A percentile compares a stretch with the other conserved stretches of the same genome.
Conservation (phyloP, 2,113 vertebrate species). For the Macquaria ambigua region DNA sequence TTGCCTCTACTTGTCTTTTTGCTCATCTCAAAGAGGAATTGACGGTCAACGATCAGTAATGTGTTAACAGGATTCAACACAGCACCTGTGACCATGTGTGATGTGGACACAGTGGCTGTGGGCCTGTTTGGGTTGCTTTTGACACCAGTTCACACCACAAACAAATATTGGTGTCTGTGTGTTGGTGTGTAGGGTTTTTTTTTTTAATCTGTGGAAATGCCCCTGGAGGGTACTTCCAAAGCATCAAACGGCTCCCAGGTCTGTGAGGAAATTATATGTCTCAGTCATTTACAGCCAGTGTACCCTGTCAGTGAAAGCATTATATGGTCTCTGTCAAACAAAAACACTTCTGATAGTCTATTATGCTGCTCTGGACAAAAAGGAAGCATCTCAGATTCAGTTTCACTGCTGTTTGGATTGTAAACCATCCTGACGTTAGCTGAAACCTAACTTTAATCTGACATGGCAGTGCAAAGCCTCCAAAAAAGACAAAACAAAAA, state of each 20-base stretch:
- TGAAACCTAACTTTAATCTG: neutral
- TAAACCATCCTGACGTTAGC: neutral
- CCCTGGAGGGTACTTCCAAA: conserved; percentile 49
- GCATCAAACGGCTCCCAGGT: neutral
- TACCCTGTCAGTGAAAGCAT: neutral
- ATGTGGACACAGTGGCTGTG: neutral
- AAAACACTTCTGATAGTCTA: neutral
- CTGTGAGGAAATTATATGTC: neutral
- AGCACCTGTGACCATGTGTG: conserved; percentile 2
- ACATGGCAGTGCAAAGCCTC: neutral
- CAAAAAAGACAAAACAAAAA: neutral
- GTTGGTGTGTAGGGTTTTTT: conserved; percentile 23
- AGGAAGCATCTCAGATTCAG: neutral
- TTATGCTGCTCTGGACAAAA: neutral
- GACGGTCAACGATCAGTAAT: conserved; percentile 10
- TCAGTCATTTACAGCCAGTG: neutral
- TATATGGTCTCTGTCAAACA: neutral
- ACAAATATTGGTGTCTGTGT: conserved; percentile 5
- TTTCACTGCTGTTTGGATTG: neutral
- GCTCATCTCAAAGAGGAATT: neutral
- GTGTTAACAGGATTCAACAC: neutral
- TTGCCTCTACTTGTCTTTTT: conserved; percentile 6
- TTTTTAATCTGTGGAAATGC: conserved; percentile 61
- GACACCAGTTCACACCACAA: conserved; percentile 10
- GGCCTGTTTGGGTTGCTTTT: neutral